Conservation (phyloP, 2,113 vertebrate species). For the Garra rufa region DNA sequence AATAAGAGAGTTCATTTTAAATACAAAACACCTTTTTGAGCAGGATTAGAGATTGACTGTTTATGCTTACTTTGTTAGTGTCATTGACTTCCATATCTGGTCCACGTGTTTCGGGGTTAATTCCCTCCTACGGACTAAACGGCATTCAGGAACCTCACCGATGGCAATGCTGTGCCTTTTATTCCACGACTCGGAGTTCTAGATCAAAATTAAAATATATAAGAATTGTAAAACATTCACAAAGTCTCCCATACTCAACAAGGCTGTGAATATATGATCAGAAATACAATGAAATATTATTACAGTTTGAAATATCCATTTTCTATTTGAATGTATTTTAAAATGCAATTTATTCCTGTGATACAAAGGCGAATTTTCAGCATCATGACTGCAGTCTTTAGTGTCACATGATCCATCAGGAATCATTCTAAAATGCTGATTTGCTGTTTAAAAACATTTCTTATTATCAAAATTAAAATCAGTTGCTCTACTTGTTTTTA, state of each 20-base stretch:
- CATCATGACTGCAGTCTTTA: neutral
- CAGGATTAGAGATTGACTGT: neutral
- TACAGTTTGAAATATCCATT: too few species aligned
- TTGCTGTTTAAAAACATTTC: neutral
- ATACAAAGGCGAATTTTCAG: too few species aligned
- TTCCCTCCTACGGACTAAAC: conserved; percentile 74
- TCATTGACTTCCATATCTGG: conserved; percentile 86
- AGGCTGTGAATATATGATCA: too few species aligned
- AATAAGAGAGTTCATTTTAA: conserved; percentile 48
- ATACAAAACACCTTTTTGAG: neutral
- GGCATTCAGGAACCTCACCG: conserved; percentile 81
- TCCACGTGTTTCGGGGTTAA: conserved; percentile 81
- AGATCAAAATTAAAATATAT: neutral
- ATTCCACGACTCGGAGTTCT: conserved; percentile 86
- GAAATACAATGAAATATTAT: too few species aligned
- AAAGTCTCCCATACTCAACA: too few species aligned
- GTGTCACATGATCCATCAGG: neutral
- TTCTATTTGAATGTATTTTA: too few species aligned
- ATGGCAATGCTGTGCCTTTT: conserved; percentile 89
- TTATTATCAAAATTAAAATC: neutral
- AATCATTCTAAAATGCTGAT: neutral
- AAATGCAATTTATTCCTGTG: too few species aligned
- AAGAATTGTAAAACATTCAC: neutral
- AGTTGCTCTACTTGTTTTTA: too few species aligned
- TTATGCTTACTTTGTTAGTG: conserved; percentile 74